Evolutionary conservation across 1,140 invertebrate genomes (phyloP), one percentile per base, ranked within the genome.

Genomic region (Caenorhabditis elegans): DNA sequence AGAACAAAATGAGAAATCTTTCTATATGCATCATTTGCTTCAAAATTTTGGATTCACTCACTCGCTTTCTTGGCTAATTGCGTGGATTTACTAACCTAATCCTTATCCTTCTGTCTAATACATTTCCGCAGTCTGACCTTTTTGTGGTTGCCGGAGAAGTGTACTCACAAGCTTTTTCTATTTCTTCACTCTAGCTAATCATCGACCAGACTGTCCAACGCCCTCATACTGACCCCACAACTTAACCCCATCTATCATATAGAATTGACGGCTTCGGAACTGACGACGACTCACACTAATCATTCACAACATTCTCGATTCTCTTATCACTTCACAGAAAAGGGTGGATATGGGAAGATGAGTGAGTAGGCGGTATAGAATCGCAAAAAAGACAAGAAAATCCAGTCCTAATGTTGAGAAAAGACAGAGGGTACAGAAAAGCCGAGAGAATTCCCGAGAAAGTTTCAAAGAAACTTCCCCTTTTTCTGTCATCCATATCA

Each of bases 401-500:
- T 70, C 60, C 60, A 70, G 60, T 70, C 60, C n/a, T 70, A 24
- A 28, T 60, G 34, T 36, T 28, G 55, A 60, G 55, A 60, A 60
- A 60, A 51, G 49, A 19, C 53, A 15, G 13, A 28, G 53, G 3
- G 15, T 24, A n/a, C n/a, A n/a, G n/a, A 43, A 70, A 43, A 26
- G 3, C 22, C 6, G 11, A 24, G 19, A 55, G 51, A 26, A 70
- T 19, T 70, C 34, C 34, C 60, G 60, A 70, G 22, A 70, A 70
- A 70, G 60, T 70, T 70, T 70, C 60, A 70, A 70, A 70, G 60
- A 70, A 70, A 22, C 60, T 70, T n/a, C n/a, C 39, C 60, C 34
- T 70, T 70, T n/a, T 70, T 70, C 60, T 31, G 31, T 70, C 60
- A 70, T 70, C 60, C 60, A 70, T 70, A 70, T 70, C 60, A 70